These are phyloP conservation scores for Diarsia rubi DNA, from an alignment of 2,888 invertebrate species.

Conservation along the genomic window DNA sequence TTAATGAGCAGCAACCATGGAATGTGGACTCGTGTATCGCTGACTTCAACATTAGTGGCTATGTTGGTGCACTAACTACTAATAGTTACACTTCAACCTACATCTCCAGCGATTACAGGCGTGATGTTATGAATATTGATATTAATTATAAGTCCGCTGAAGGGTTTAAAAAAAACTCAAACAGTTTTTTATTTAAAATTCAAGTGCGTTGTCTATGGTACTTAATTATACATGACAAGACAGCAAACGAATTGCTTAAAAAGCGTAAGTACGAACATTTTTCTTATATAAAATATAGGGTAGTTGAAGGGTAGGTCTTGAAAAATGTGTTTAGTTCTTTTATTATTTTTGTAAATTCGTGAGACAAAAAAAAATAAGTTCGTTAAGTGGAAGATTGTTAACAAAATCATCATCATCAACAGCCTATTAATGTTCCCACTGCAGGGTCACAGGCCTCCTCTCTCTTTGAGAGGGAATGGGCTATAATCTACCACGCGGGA, in stretches of 20 bases:
- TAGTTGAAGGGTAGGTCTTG: background rate
- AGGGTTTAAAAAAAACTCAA: conserved; percentile 8
- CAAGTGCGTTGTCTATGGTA: conserved; percentile 28
- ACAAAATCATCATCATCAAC: no score
- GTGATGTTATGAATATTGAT: background rate
- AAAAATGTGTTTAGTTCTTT: background rate
- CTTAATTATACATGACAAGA: conserved; percentile 41
- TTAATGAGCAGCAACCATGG: background rate
- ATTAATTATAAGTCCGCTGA: background rate
- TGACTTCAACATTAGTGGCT: background rate
- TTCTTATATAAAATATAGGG: conserved; percentile 13
- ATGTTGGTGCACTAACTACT: background rate
- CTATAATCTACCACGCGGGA: no score
- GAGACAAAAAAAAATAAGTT: background rate
- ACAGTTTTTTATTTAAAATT: conserved; percentile 33
- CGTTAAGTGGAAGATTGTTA: conserved; percentile 5
- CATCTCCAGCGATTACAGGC: background rate
- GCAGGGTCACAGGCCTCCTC: no score
- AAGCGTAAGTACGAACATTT: background rate
- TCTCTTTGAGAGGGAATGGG: no score
- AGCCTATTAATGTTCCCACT: no score
- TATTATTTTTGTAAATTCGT: background rate
- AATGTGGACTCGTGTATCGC: background rate
- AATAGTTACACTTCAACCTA: background rate
- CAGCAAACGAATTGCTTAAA: conserved; percentile 23